Base-by-base conservation (phyloP, 1,140 invertebrate species). In the Samia ricini region DNA sequence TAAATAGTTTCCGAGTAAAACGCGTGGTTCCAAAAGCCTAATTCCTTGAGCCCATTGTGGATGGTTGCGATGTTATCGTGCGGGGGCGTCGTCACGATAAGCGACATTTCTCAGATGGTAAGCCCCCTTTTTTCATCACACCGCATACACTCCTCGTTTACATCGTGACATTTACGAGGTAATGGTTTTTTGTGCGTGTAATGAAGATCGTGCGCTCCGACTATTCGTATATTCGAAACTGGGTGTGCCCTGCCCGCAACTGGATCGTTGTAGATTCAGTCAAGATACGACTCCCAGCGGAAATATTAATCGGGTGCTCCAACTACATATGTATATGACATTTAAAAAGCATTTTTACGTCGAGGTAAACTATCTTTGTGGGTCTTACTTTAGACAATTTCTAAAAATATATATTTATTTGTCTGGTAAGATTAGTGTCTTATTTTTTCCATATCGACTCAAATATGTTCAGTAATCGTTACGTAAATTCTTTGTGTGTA, bases 41-140 rank as follows among this genome's bases (percentile, higher is more conserved):
- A 83, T 85, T 85, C 77, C 68, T 42, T 72, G 64, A 60, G 64
- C 66, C 64, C 74, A 79, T 81, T 81, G 76, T 76, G 56, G 69
- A 63, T 72, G 62, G 60, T 29, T 21, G 70, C 68, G 82, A 83
- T 83, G 71, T 65, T 79, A 81, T 84, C 77, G 68, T 56, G 60
- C 70, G 82, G 77, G 72, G 79, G 78, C 77, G 82, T 74, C 74
- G 71, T 78, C 76, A 78, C 77, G 80, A 83, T 79, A 78, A 79
- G 70, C 69, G 69, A 57, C 69, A 75, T 77, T 72, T 74, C 68
- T 75, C 69, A 62, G 65, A 66, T 72, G 64, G 69, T 73, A 69
- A 74, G 65, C 66, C 60, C 61, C 29, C 23, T 61, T 56, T 63
- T 64, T 72, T 75, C 69, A 68, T 72, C 60, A 66, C 51, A 19